Base-by-base conservation (phyloP, 2,888 invertebrate species). In the Callyntrura sp. region DNA sequence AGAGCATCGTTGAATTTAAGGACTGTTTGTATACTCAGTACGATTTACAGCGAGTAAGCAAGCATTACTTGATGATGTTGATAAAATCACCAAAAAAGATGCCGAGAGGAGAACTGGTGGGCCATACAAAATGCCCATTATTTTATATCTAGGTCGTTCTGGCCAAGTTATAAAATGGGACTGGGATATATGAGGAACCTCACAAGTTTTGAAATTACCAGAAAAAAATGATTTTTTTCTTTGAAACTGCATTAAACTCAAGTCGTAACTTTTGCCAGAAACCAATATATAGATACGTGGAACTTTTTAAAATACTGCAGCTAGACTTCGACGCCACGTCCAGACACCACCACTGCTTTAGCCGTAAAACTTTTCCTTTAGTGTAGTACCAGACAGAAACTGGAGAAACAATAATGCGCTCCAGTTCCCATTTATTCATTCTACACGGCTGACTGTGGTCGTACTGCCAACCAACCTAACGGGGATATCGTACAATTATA, bases 401-500 rank as follows among this genome's bases (percentile, higher is more conserved):
- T 43, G 28, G 45, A 73, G 20, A 4, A 73, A 25, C 45, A 70
- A 35, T 51, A 70, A 70, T 35, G 35, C 35, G 35, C 6, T 35
- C 35, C 35, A 62, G 25, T 70, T 70, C 20, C 45, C 14, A 4
- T 70, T 45, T 73, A 73, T 51, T 20, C 23, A 23, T 48, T 73
- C 23, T 73, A 45, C 73, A 25, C 8, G 65, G 35, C 23, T 14
- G 35, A 35, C 35, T 3, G 14, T 68, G 11, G 62, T 20, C 23
- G 17, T 17, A 11, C 43, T 14, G 43, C 45, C 35, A 43, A 17
- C 23, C 51, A 76, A 1, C 68, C 5, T 17, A 43, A 45, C 45
- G 17, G 35, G 35, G 35, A 45, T 45, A 48, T 23, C 23, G 20
- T 35, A 55, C 55, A 78, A 45, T 20, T 11, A 25, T 28, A 35